Evolutionary conservation across 1,140 invertebrate genomes (phyloP).

Genomic region (Drosophila insularis): DNA sequence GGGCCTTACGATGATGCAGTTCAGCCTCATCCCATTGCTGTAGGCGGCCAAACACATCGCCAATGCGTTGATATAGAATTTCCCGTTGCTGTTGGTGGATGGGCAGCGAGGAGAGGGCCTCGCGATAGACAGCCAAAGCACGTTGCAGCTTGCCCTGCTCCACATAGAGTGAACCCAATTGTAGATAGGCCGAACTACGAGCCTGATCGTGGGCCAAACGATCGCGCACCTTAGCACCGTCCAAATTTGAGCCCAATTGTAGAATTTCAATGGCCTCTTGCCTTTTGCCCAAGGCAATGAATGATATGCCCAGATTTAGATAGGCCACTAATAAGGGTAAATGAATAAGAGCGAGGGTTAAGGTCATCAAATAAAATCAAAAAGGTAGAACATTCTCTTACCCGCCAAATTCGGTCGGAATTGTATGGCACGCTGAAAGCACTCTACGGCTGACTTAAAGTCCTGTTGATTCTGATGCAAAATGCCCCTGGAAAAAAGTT

Average conservation of each 20-base stretch:
- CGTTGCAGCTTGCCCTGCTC: constrained; percentile 92
- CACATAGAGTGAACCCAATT: constrained; percentile 94
- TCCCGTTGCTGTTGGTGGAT: constrained; percentile 91
- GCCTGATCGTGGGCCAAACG: constrained; percentile 94
- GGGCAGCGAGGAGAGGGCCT: constrained; percentile 92
- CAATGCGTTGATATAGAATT: constrained; percentile 82
- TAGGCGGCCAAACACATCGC: constrained; percentile 92
- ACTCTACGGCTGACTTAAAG: constrained; percentile 94
- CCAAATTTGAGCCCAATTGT: constrained; percentile 90
- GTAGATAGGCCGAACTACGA: constrained; percentile 94
- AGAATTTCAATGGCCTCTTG: constrained; percentile 93
- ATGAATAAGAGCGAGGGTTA: background rate
- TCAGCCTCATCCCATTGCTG: constrained; percentile 92
- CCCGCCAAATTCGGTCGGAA: constrained; percentile 96
- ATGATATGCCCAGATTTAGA: constrained; percentile 94
- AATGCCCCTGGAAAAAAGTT: constrained; percentile 91
- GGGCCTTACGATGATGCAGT: constrained; percentile 91
- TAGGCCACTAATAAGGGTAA: constrained; percentile 90
- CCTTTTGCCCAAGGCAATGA: constrained; percentile 90
- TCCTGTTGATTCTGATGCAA: constrained; percentile 94
- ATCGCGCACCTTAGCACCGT: constrained; percentile 94
- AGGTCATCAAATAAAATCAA: background rate
- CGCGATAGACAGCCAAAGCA: constrained; percentile 93
- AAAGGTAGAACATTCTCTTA: constrained; percentile 84
- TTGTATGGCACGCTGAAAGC: constrained; percentile 95